Conservation (phyloP, 2,113 vertebrate species). For the Ceratotherium simum region DNA sequence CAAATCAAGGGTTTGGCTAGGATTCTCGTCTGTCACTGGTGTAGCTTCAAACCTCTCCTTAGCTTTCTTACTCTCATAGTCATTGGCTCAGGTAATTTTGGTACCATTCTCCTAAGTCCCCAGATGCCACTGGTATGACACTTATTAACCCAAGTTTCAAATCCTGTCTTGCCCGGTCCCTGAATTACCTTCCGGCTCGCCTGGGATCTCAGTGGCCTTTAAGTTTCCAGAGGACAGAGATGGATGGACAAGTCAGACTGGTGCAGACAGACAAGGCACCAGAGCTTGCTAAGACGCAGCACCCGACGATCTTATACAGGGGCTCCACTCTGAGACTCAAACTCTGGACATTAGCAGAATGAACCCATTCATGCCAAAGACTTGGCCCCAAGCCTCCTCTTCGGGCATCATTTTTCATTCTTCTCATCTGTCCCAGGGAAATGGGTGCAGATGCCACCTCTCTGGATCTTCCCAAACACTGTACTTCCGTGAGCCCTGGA, state of each 20-base stretch:
- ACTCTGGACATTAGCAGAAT: neutral
- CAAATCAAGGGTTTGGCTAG: neutral
- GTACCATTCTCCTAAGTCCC: neutral
- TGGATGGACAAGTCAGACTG: neutral
- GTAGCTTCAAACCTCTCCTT: constrained; percentile 25
- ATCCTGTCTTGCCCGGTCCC: neutral
- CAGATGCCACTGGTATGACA: neutral
- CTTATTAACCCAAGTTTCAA: neutral
- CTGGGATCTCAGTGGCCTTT: constrained; percentile 7
- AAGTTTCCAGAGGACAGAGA: neutral
- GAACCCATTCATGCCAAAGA: neutral
- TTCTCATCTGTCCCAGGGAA: neutral
- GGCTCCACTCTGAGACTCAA: neutral
- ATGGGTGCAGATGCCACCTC: neutral
- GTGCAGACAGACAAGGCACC: neutral
- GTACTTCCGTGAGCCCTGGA: neutral
- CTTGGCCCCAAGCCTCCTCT: neutral
- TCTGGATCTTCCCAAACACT: neutral
- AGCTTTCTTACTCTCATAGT: neutral
- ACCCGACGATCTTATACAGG: neutral
- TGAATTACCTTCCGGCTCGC: neutral
- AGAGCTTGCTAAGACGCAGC: neutral
- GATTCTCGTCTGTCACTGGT: constrained; percentile 44
- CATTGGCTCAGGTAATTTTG: neutral
- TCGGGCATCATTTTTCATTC: neutral